Evolutionary conservation across 2,888 invertebrate species (phyloP).

Genomic region (Cheilosia vernalis): DNA sequence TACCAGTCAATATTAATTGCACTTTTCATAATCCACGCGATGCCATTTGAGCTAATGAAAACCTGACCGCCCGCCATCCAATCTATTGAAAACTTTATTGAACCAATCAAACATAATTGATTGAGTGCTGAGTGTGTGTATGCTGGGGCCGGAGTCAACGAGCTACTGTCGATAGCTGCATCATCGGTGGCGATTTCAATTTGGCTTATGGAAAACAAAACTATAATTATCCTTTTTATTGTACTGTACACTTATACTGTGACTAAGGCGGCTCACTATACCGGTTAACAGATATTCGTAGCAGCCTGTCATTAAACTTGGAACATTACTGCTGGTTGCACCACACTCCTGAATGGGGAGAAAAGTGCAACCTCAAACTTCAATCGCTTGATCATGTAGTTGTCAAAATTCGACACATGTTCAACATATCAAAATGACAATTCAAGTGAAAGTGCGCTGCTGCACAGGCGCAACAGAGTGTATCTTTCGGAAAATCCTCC

Average conservation of each 20-base stretch:
- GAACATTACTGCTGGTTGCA: conserved; percentile 4
- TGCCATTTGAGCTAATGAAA: conserved; percentile 31
- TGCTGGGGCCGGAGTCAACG: background rate
- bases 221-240: conserved; percentile 33
- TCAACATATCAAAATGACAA: conserved; percentile 62
- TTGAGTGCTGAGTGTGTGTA: conserved; percentile 19
- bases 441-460: conserved; percentile 60
- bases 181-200: conserved; percentile 3
- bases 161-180: background rate
- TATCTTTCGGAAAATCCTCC: conserved; percentile 48
- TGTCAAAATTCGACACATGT: conserved; percentile 66
- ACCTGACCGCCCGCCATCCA: background rate
- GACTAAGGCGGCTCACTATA: conserved; percentile 12
- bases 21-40: conserved; percentile 6
- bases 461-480: conserved; percentile 22
- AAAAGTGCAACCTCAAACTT: conserved; percentile 45
- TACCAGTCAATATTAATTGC: conserved; percentile 33
- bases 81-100: conserved; percentile 32
- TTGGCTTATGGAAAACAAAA: conserved; percentile 24
- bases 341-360: background rate
- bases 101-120: conserved; percentile 50
- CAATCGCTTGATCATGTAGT: conserved; percentile 50
- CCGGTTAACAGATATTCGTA: conserved; percentile 31
- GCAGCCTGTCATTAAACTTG: conserved; percentile 16
- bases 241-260: background rate